A percentile compares a stretch with the other conserved stretches of the same genome.
phyloP scores from a whole-genome alignment of 1,140 invertebrate genomes.

The Tetranychus cinnabarinus region DNA sequence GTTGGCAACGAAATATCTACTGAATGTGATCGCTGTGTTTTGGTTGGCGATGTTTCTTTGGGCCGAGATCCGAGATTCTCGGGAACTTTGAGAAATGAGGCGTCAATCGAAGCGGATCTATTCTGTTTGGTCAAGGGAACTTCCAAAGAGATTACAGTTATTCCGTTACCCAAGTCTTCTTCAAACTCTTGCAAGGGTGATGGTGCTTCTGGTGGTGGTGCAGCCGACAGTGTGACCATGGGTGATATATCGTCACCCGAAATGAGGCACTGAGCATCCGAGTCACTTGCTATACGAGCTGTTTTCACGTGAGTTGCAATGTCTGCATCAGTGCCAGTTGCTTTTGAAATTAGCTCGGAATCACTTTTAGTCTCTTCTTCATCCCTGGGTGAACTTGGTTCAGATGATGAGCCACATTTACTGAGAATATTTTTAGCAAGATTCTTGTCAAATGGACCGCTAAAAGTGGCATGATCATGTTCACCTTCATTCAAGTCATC shows the following conservation, averaged over 20 bases:
- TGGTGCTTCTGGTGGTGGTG: neutral
- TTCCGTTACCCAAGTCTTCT: constrained; percentile 15
- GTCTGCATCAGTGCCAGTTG: neutral
- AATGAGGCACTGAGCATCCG: neutral
- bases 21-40: constrained; percentile 40
- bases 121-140: constrained; percentile 11
- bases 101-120: constrained; percentile 11
- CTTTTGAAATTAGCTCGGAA: neutral
- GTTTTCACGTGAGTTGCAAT: too few relatives aligned
- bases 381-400: neutral
- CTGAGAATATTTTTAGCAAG: neutral
- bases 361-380: neutral
- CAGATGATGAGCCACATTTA: neutral
- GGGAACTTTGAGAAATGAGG: constrained; percentile 19
- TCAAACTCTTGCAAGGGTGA: constrained; percentile 2
- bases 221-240: constrained; percentile 18
- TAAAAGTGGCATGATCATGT: too few relatives aligned
- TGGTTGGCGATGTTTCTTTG: neutral
- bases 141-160: constrained; percentile 16
- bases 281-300: too few relatives aligned
- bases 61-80: neutral
- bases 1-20: constrained; percentile 74
- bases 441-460: too few relatives aligned
- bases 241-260: constrained; percentile 10
- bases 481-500: too few relatives aligned